A percentile compares a stretch with the other conserved stretches of the same genome.
phyloP scores from a whole-genome alignment of 2,888 invertebrate species.

The Netelia melanura region DNA sequence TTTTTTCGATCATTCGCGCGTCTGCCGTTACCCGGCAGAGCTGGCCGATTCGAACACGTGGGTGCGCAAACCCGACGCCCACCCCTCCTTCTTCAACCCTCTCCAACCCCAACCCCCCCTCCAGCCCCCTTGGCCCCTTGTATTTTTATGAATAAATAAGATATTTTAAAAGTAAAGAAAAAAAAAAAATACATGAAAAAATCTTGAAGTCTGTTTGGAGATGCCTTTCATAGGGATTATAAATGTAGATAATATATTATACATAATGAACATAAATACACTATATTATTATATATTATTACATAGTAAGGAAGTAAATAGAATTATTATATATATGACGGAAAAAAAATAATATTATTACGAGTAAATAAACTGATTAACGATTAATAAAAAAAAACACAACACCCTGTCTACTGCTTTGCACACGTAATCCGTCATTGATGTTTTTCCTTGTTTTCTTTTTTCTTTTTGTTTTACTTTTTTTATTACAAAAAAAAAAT shows the following conservation, averaged over 20 bases:
- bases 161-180: slow-evolving; percentile 81
- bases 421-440: slow-evolving; percentile 13
- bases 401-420: slow-evolving; percentile 50
- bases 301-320: slow-evolving; percentile 79
- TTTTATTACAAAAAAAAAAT: too few relatives aligned
- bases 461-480: not conserved
- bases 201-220: slow-evolving; percentile 85
- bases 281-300: slow-evolving; percentile 81
- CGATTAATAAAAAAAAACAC: slow-evolving; percentile 79
- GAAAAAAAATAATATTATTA: slow-evolving; percentile 82
- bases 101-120: slow-evolving; percentile 53
- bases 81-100: not conserved
- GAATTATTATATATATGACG: slow-evolving; percentile 81
- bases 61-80: slow-evolving; percentile 67
- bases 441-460: not conserved
- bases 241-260: slow-evolving; percentile 85
- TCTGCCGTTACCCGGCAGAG: slow-evolving; percentile 60
- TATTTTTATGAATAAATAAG: slow-evolving; percentile 85
- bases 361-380: slow-evolving; percentile 84
- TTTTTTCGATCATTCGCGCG: slow-evolving; percentile 19
- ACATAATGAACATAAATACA: slow-evolving; percentile 84
- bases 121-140: slow-evolving; percentile 73
- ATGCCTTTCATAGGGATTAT: slow-evolving; percentile 85
- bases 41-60: slow-evolving; percentile 69
- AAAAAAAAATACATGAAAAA: slow-evolving; percentile 76